phyloP scores from a whole-genome alignment of 92 coral and sea anemone genomes.

The Zoanthus sociatus region DNA sequence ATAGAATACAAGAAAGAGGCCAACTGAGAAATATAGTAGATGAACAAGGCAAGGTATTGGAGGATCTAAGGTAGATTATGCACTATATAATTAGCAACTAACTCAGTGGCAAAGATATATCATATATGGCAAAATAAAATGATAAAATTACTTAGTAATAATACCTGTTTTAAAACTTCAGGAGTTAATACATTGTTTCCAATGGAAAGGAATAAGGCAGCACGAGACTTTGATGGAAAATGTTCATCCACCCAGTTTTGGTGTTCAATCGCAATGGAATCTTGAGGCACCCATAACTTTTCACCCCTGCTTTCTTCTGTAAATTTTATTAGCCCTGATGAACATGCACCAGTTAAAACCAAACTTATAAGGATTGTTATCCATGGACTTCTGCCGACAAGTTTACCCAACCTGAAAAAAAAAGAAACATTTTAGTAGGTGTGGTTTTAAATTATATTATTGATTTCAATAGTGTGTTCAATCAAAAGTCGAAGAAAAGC shows the following conservation, averaged over 20 bases:
- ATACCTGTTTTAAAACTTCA: slow-evolving; percentile 43
- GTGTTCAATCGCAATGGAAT: slow-evolving; percentile 74
- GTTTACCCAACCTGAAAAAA: slow-evolving; percentile 74
- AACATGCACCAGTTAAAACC: slow-evolving; percentile 73
- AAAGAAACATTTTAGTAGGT: not conserved
- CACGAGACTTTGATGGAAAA: slow-evolving; percentile 75
- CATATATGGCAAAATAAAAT: too few species aligned
- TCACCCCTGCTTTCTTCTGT: slow-evolving; percentile 83
- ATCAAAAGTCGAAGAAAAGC: too few species aligned
- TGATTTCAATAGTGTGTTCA: too few species aligned
- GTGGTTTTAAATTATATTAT: too few species aligned
- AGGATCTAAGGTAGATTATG: too few species aligned
- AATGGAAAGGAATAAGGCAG: slow-evolving; percentile 54
- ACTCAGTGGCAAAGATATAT: too few species aligned
- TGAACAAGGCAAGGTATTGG: too few species aligned
- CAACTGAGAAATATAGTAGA: too few species aligned
- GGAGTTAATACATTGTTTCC: slow-evolving; percentile 79
- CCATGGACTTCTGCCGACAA: slow-evolving; percentile 91
- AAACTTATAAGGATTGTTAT: slow-evolving; percentile 71
- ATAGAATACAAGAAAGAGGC: too few species aligned
- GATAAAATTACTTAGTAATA: not conserved
- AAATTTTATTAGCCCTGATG: slow-evolving; percentile 76
- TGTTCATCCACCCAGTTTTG: slow-evolving; percentile 78
- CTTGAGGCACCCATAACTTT: slow-evolving; percentile 91
- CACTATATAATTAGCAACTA: too few species aligned